These are phyloP conservation scores for Tenodera sinensis DNA, from an alignment of 2,888 invertebrate species.

Conservation along the genomic window DNA sequence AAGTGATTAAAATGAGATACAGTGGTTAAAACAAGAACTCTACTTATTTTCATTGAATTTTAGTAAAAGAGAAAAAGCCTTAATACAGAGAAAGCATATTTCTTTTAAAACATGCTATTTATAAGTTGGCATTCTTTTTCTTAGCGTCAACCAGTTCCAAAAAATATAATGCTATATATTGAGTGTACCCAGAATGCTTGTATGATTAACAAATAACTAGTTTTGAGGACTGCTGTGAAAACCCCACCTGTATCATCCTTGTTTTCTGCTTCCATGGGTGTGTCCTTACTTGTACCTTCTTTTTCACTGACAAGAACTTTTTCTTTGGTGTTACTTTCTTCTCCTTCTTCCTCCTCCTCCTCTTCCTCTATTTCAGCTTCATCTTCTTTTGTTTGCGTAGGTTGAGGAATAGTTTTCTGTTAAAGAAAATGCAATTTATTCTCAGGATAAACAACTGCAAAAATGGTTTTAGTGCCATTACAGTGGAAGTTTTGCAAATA, in stretches of 20 bases:
- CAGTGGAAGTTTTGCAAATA: background rate
- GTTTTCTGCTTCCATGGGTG: background rate
- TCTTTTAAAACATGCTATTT: too few species aligned
- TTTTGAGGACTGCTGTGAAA: too few species aligned
- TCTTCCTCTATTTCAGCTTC: constrained; percentile 27
- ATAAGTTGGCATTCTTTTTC: too few species aligned
- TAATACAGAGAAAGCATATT: too few species aligned
- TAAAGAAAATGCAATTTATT: background rate
- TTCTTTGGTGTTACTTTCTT: constrained; percentile 5
- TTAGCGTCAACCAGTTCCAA: too few species aligned
- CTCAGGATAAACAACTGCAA: background rate
- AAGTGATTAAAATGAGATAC: too few species aligned
- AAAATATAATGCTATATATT: too few species aligned
- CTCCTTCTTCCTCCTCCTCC: constrained; percentile 32
- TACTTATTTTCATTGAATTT: too few species aligned
- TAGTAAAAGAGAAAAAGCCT: too few species aligned
- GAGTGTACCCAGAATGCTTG: too few species aligned
- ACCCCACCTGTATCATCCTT: background rate
- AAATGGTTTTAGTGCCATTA: background rate
- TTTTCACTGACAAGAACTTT: background rate
- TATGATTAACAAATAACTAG: too few species aligned
- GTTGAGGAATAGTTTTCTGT: background rate
- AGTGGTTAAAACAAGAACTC: too few species aligned
- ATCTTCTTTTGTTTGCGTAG: background rate
- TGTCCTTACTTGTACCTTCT: background rate